Percentiles rank a stretch among this genome's conserved stretches.
Evolutionary conservation across 2,888 invertebrate genomes (phyloP).

Genomic region (Ommatoiulus sabulosus): DNA sequence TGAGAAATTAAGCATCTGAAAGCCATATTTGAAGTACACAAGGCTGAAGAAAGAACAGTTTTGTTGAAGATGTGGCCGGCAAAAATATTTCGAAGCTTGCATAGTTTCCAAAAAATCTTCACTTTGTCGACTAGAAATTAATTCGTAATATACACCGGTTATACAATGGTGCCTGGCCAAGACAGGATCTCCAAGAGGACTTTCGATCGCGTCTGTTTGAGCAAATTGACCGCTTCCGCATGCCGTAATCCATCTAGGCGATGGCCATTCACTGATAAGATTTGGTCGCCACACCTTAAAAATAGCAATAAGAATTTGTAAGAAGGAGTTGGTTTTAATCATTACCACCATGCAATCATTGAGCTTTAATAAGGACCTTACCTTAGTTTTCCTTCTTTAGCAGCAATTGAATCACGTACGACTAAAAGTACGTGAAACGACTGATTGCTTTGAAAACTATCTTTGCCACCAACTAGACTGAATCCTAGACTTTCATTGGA

Average conservation of each 20-base stretch:
- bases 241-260: conserved; percentile 68
- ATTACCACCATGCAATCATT: background rate
- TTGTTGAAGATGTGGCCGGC: background rate
- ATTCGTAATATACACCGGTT: conserved; percentile 44
- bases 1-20: background rate
- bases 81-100: background rate
- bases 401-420: conserved; percentile 69
- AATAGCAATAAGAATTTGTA: background rate
- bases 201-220: conserved; percentile 68
- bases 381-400: conserved; percentile 65
- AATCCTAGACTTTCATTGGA: conserved; percentile 69
- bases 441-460: conserved; percentile 67
- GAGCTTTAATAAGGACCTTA: conserved; percentile 52
- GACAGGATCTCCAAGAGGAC: conserved; percentile 69
- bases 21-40: background rate
- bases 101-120: background rate
- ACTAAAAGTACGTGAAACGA: conserved; percentile 70
- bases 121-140: background rate
- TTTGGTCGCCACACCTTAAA: conserved; percentile 69
- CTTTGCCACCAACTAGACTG: conserved; percentile 70
- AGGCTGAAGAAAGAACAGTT: background rate
- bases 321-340: background rate
- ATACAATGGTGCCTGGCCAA: conserved; percentile 69
- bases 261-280: conserved; percentile 69
- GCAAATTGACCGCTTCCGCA: conserved; percentile 68